Percentiles rank a stretch among this genome's conserved stretches.
Evolutionary conservation across 2,888 invertebrate genomes (phyloP).

Genomic region (Steinernema carpocapsae): DNA sequence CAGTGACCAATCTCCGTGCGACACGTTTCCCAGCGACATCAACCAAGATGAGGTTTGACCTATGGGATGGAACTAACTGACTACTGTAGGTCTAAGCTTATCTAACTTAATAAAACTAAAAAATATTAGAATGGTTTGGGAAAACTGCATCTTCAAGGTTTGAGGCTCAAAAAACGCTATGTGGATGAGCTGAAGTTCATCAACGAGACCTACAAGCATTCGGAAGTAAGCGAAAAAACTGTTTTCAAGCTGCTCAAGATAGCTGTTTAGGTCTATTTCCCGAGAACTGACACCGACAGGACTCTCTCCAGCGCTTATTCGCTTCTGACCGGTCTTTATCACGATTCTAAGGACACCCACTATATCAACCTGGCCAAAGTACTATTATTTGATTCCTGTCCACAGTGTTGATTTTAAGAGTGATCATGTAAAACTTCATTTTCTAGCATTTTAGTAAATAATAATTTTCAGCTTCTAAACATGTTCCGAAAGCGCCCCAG

Average conservation of each 20-base stretch:
- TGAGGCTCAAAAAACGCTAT: conserved; percentile 34
- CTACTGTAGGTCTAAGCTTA: conserved; percentile 4
- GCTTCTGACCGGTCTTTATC: conserved; percentile 20
- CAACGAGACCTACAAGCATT: conserved; percentile 5
- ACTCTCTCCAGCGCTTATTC: conserved; percentile 33
- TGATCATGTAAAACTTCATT: conserved; percentile 18
- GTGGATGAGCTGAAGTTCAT: conserved; percentile 19
- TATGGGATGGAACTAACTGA: not conserved
- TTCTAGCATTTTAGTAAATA: too few relatives aligned
- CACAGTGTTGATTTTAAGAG: not conserved
- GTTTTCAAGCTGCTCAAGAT: not conserved
- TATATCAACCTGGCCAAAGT: conserved; percentile 6
- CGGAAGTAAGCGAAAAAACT: conserved; percentile 11
- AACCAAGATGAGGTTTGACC: not conserved
- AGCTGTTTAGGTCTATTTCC: conserved; percentile 7
- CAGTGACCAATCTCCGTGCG: conserved; percentile 56
- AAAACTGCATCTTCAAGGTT: conserved; percentile 30
- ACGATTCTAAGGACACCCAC: not conserved
- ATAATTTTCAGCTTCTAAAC: conserved; percentile 8
- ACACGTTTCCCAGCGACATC: conserved; percentile 42
- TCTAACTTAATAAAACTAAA: not conserved
- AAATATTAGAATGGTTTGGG: conserved; percentile 35
- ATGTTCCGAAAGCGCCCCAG: not conserved
- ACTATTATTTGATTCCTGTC: conserved; percentile 7
- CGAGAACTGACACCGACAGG: conserved; percentile 33